Percentiles rank a stretch among this genome's conserved stretches.
Evolutionary conservation across 1,140 invertebrate genomes (phyloP).

Genomic region (Spodoptera frugiperda): DNA sequence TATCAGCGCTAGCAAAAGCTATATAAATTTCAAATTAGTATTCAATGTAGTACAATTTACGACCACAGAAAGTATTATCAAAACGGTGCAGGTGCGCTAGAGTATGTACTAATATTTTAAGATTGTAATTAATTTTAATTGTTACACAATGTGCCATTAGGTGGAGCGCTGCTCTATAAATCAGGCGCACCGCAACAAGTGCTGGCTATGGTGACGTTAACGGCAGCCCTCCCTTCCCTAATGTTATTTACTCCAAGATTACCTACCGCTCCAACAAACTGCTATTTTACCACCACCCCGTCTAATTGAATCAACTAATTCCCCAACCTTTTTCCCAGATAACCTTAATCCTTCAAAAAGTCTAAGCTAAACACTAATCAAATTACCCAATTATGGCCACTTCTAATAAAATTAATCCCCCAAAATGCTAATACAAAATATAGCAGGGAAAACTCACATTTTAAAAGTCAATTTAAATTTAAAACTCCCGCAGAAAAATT

Average conservation of each 20-base stretch:
- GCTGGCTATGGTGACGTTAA: conserved; percentile 48
- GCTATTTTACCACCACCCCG: no score
- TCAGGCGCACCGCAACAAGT: conserved; percentile 42
- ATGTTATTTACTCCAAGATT: conserved; percentile 34
- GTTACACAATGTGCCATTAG: conserved; percentile 27
- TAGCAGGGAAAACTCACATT: not conserved
- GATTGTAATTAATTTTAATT: conserved; percentile 36
- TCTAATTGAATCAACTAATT: not conserved
- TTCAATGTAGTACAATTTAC: not conserved
- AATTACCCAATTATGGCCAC: not conserved
- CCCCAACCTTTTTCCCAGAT: no score
- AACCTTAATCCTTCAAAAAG: no score
- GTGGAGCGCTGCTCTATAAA: conserved; percentile 46
- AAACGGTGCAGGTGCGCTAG: not conserved
- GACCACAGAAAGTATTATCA: not conserved
- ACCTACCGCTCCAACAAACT: not conserved
- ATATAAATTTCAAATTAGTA: no score
- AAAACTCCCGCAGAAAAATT: conserved; percentile 31
- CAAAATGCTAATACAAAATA: not conserved
- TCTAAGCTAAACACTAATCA: not conserved
- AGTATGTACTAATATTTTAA: conserved; percentile 31
- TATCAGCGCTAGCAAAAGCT: no score
- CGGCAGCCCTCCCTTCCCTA: not conserved
- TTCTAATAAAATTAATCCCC: conserved; percentile 10
- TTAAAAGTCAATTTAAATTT: conserved; percentile 39